Evolutionary conservation across 2,888 invertebrate species (phyloP), one percentile per base, ranked within the genome.

Genomic region (Philaethria dido): DNA sequence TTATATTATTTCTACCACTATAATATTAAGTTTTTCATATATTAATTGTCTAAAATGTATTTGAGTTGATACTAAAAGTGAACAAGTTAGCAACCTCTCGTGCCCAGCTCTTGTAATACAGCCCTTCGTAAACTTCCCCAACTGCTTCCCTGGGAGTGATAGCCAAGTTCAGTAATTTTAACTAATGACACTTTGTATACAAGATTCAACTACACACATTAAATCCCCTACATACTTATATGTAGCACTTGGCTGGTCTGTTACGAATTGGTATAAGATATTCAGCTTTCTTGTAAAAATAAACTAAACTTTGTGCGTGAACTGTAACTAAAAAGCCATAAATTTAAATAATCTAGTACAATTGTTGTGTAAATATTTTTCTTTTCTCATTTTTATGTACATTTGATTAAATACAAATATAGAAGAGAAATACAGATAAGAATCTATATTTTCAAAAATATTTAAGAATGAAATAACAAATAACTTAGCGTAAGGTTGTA

Each of bases 131-230:
- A 88, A 89, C 81, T 89, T 89, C 80, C 84, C 82, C 85, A 88
- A 90, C 88, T 85, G 83, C 86, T 77, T 82, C 84, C 89, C 75
- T 74, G 90, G 89, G 90, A 89, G 84, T 87, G 84, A 90, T 89
- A 82, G 78, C 79, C 73, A 72, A 85, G 85, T 86, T 85, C 77
- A 80, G 88, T 91, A 88, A 90, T 90, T 89, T 88, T 86, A 87
- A 87, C 87, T 89, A 90, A 91, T 89, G 88, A 85, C 86, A 80
- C 82, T 85, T 83, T 74, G 81, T 80, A 75, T 72, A 74, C 73
- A 63, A 64, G 57, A 77, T 73, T 45, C 55, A 55, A 62, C 74
- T 72, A 62, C 66, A 66, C 52, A 77, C 72, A 71, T 77, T 71
- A 67, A 67, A 57, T 64, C 64, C 50, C 57, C 39, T 47, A 48